Evolutionary conservation across 2,888 invertebrate species (phyloP), one percentile per base, ranked within the genome.

Genomic region (Deilephila elpenor): DNA sequence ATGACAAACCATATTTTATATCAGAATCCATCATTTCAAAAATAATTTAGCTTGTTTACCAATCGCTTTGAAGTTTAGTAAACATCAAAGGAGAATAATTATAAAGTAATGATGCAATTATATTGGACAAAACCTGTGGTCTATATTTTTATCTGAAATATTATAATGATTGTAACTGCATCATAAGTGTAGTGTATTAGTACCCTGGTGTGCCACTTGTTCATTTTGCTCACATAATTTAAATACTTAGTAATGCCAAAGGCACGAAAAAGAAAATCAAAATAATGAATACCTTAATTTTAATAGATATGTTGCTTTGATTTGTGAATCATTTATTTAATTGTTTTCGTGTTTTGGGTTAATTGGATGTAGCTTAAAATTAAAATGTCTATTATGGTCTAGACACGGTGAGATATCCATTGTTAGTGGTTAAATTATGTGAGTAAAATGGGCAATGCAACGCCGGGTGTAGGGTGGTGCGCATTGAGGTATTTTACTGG

Each of bases 11-110:
- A n/a, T n/a, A 11, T 44, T n/a, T 20, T 19, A 7, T 32, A 60
- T 60, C 25, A 60, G 60, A 59, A 37, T 14, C 4, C 20, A 20
- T 11, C 20, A 51, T 67, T 67, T 67, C 67, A 51, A 51, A 67
- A 51, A 67, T 67, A 67, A 67, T 67, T 67, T 67, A 25, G 14
- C 44, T 64, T n/a, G 44, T 67, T 51, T 25, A 67, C 37, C n/a
- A n/a, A 64, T 25, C 11, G 25, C 25, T 67, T 67, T 44, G 51
- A 51, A 51, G 25, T 67, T 51, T 67, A 51, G 37, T 11, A 64
- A 20, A 25, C 67, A 67, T 67, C 25, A 44, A 20, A 51, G 17
- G 25, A 67, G 44, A 17, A 51, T 25, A 17, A 25, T 25, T 51
- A 1, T 11, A 2, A 44, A n/a, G 17, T 5, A 25, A 67, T 51